A percentile compares a stretch with the other conserved stretches of the same genome.
These are phyloP conservation scores for Ciconia nigra DNA, from an alignment of 2,797 vertebrate genomes.

Conservation along the genomic window DNA sequence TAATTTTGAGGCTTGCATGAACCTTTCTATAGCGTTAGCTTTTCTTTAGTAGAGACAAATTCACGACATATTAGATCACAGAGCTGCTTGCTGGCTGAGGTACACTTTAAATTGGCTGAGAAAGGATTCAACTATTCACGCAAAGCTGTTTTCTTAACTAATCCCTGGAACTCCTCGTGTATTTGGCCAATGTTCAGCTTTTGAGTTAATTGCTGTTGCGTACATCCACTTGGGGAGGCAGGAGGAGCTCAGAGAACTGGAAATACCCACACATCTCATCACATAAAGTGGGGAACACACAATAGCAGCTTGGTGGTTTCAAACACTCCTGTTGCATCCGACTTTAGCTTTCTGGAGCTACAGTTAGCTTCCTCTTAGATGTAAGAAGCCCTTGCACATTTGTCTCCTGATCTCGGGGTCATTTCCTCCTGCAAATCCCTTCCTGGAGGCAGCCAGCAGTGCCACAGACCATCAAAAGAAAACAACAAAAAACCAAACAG, in stretches of 20 bases:
- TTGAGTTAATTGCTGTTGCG: not conserved
- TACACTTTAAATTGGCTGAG: not conserved
- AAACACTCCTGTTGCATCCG: not conserved
- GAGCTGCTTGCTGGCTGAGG: not conserved
- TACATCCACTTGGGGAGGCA: not conserved
- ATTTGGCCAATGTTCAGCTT: not conserved
- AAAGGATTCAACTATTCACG: not conserved
- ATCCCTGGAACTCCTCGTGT: not conserved
- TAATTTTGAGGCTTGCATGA: not conserved
- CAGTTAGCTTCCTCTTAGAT: not conserved
- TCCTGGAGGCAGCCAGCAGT: not conserved
- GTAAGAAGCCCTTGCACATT: not conserved
- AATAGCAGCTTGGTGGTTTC: not conserved
- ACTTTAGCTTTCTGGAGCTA: not conserved
- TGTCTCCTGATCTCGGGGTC: not conserved
- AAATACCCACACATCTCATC: not conserved
- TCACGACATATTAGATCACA: not conserved
- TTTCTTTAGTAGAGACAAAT: not conserved
- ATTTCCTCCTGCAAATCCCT: not conserved
- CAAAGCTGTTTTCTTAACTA: conserved; percentile 26
- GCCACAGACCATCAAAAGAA: not conserved
- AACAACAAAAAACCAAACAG: not conserved
- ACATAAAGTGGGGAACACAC: not conserved
- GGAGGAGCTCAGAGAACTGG: not conserved
- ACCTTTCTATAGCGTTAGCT: not conserved